phyloP scores from a whole-genome alignment of 2,888 invertebrate species.

The Seira sanloemensis region DNA sequence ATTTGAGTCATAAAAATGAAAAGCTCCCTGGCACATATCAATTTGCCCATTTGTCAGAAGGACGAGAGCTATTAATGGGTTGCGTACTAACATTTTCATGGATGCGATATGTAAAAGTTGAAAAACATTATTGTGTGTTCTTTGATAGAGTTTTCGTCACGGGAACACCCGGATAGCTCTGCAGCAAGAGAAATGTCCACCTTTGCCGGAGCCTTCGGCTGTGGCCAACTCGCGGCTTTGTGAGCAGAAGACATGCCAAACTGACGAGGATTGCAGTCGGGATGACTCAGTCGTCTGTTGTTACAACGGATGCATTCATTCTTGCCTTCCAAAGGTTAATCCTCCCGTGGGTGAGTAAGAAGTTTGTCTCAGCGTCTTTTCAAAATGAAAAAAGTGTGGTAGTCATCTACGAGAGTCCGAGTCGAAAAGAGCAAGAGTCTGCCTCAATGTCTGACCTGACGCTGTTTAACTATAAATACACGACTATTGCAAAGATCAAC shows the following conservation, averaged over 20 bases:
- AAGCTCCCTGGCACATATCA: no score
- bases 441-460: slow-evolving; percentile 48
- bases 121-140: background rate
- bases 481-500: no score
- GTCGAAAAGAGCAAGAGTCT: slow-evolving; percentile 15
- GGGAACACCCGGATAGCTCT: slow-evolving; percentile 51
- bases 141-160: slow-evolving; percentile 36
- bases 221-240: slow-evolving; percentile 61
- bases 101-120: slow-evolving; percentile 8
- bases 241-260: slow-evolving; percentile 63
- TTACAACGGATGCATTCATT: slow-evolving; percentile 74
- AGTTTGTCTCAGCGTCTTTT: no score
- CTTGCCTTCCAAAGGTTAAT: slow-evolving; percentile 72
- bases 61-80: background rate
- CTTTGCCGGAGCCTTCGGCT: slow-evolving; percentile 63
- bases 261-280: slow-evolving; percentile 65
- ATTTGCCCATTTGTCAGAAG: no score
- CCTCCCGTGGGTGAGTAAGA: slow-evolving; percentile 72
- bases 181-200: slow-evolving; percentile 69
- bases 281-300: slow-evolving; percentile 72
- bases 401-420: no score
- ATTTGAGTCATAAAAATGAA: background rate
- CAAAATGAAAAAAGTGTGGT: no score
- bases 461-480: no score
- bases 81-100: background rate